These are phyloP conservation scores for Forpus xanthops DNA, from an alignment of 2,797 vertebrate species.

Conservation along the genomic window DNA sequence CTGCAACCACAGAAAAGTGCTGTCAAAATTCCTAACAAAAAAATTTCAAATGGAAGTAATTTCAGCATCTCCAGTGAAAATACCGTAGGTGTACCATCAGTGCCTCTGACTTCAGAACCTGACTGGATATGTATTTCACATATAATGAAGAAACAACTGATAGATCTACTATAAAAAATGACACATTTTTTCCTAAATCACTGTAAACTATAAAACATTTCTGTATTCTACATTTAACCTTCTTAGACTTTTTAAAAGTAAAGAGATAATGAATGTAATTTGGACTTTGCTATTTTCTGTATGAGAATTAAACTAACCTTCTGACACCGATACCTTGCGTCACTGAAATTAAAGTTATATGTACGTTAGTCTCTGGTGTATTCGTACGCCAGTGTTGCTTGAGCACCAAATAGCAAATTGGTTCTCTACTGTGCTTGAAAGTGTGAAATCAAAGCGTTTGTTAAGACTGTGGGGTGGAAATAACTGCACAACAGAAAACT, in stretches of 20 bases:
- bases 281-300: not conserved
- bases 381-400: not conserved
- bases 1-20: not conserved
- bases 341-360: not conserved
- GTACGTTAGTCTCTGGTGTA: not conserved
- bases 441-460: not conserved
- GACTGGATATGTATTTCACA: not conserved
- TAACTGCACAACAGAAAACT: not conserved
- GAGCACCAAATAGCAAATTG: not conserved
- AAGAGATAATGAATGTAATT: not conserved
- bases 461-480: not conserved
- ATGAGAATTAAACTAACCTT: not conserved
- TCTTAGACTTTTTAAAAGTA: not conserved
- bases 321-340: fast-evolving
- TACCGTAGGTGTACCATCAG: not conserved
- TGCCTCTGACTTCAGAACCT: not conserved
- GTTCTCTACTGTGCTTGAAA: not conserved
- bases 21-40: not conserved
- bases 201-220: not conserved
- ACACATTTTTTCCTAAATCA: not conserved
- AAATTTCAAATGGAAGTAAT: not conserved
- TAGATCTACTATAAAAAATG: not conserved
- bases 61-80: not conserved
- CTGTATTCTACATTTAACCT: not conserved
- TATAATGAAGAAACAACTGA: not conserved